These are phyloP conservation scores for Sweltsa coloradensis DNA, from an alignment of 1,140 invertebrate genomes.

Conservation along the genomic window DNA sequence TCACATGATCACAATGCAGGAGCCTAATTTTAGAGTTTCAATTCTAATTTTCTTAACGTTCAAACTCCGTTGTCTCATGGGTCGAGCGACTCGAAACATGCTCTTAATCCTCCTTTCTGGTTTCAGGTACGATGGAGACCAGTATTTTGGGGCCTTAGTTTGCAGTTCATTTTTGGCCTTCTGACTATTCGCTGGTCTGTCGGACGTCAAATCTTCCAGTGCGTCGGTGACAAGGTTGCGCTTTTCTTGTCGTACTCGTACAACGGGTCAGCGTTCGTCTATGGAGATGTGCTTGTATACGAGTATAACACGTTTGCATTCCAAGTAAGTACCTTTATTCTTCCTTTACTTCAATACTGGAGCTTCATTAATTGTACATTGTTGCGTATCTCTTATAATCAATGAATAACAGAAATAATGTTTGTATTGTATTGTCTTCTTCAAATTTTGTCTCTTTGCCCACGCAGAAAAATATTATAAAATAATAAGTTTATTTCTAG, in stretches of 20 bases:
- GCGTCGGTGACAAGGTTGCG: constrained; percentile 64
- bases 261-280: constrained; percentile 73
- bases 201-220: constrained; percentile 65
- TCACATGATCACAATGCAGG: too few relatives aligned
- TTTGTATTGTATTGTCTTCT: constrained; percentile 10
- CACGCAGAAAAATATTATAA: too few relatives aligned
- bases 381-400: not conserved
- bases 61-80: too few relatives aligned
- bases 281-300: constrained; percentile 53
- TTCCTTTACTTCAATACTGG: too few relatives aligned
- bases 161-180: constrained; percentile 81
- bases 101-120: constrained; percentile 10
- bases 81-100: too few relatives aligned
- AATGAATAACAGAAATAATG: not conserved
- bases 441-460: not conserved
- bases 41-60: too few relatives aligned
- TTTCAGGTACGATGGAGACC: constrained; percentile 59
- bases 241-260: constrained; percentile 68
- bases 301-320: constrained; percentile 61
- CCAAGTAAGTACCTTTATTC: constrained; percentile 51
- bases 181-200: constrained; percentile 72
- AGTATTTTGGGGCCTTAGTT: constrained; percentile 61
- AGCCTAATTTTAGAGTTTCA: too few relatives aligned
- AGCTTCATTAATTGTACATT: not conserved
- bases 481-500: too few relatives aligned